Conservation (phyloP, 2,113 vertebrate genomes). For the Geococcyx californianus region DNA sequence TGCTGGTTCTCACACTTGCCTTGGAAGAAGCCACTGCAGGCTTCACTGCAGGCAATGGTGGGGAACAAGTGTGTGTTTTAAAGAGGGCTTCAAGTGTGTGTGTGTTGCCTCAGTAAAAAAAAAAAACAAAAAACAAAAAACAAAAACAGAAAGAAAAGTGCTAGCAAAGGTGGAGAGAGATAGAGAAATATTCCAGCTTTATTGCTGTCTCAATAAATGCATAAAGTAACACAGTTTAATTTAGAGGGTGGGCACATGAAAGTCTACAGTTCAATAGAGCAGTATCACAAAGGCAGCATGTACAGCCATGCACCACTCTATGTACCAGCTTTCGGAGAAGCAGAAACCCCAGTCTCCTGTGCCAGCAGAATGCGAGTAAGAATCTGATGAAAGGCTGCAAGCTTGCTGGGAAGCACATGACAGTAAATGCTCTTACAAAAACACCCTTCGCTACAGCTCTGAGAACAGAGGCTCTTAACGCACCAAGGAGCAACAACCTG, state of each 20-base stretch:
- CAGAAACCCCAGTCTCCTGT: neutral
- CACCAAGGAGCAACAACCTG: neutral
- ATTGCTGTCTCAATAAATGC: neutral
- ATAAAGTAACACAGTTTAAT: neutral
- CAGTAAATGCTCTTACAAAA: neutral
- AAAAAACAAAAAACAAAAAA: neutral
- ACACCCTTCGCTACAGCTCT: neutral
- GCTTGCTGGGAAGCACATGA: neutral
- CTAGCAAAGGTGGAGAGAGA: neutral
- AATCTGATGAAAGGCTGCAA: neutral
- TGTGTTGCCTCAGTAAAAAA: neutral
- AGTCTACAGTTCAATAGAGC: neutral
- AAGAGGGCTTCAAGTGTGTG: neutral
- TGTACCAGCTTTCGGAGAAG: neutral
- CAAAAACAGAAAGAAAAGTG: neutral
- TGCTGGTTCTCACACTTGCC: neutral
- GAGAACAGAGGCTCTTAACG: neutral
- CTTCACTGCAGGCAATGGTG: neutral
- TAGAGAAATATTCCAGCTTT: neutral
- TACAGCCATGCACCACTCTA: neutral
- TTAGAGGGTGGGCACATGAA: no score
- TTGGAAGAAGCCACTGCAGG: neutral
- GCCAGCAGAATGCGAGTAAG: neutral
- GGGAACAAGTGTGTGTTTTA: neutral
- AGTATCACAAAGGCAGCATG: rapidly evolving